Evolutionary conservation across 2,888 invertebrate genomes (phyloP), one percentile per base, ranked within the genome.

Genomic region (Mesochorus sp.): DNA sequence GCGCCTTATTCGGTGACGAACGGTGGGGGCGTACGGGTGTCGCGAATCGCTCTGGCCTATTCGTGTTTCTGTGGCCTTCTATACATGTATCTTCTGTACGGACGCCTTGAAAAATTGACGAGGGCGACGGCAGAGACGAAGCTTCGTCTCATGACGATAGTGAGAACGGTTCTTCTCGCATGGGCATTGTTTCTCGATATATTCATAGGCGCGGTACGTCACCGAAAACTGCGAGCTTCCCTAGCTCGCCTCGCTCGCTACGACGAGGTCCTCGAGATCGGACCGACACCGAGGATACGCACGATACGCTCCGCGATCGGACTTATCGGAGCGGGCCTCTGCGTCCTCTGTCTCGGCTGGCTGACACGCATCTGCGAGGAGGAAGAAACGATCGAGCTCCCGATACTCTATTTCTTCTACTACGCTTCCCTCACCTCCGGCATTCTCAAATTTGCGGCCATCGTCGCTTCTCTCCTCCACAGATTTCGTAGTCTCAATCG

Each of bases 401-500:
- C 72, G 2, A 49, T 77, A n/a, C 2, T 67, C 21, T 77, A 77
- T 39, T 51, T 73, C 12, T 14, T 67, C 24, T 14, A 73, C 1
- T 77, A 77, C 31, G 47, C 39, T 1, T 37, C 68, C 1, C 53
- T 53, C 1, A 39, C 77, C 2, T 55, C 47, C 26, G 61, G 77
- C 10, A 62, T 77, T 5, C 26, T 67, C 10, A 77, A 73, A 39
- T 77, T 73, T 39, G 47, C 57, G 5, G 73, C 77, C 0, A 67
- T 77, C 62, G 73, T 37, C 19, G 67, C 39, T 19, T 55, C 77
- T n/a, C 67, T 77, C 3, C 55, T 44, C 3, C 34, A 21, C 12
- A 51, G 77, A 67, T 77, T 77, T 62, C 77, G 73, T 0, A 72
- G 68, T 55, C 73, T 77, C 17, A 77, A 73, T 47, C 24, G 10